phyloP scores from a whole-genome alignment of 2,888 invertebrate species.

The Latrodectus elegans region DNA sequence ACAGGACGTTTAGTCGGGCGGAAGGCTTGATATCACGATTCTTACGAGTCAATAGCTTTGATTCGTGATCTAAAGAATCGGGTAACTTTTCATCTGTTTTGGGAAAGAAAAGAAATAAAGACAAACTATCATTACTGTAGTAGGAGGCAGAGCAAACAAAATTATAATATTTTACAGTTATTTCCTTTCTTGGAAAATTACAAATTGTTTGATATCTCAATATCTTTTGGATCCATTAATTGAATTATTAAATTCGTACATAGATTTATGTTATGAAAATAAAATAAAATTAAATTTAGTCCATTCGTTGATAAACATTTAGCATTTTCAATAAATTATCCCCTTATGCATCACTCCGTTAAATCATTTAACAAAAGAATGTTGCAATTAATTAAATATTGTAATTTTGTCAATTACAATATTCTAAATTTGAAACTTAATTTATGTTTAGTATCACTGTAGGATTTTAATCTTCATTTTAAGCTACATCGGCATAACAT shows the following conservation, averaged over 20 bases:
- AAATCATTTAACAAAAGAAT: too few relatives aligned
- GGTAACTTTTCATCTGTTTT: slow-evolving; percentile 46
- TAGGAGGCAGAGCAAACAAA: not conserved
- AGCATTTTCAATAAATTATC: too few relatives aligned
- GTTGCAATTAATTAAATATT: too few relatives aligned
- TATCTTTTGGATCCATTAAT: not conserved
- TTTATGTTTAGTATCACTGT: too few relatives aligned
- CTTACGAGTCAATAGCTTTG: slow-evolving; percentile 38
- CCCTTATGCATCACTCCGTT: too few relatives aligned
- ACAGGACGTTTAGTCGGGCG: slow-evolving; percentile 16
- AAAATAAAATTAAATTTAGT: not conserved
- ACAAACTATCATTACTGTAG: not conserved
- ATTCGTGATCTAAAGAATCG: slow-evolving; percentile 41
- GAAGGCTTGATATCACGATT: slow-evolving; percentile 53
- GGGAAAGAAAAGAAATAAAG: slow-evolving; percentile 23
- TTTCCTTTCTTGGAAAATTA: not conserved
- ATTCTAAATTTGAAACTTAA: too few relatives aligned
- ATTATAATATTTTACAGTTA: slow-evolving; percentile 18
- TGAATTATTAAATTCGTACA: slow-evolving; percentile 2
- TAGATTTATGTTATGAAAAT: not conserved
- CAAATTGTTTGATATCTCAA: too few relatives aligned
- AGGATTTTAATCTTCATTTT: too few relatives aligned
- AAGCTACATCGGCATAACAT: too few relatives aligned
- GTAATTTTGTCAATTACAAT: too few relatives aligned
- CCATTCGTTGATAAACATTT: not conserved